Evolutionary conservation across 1,140 invertebrate genomes (phyloP).

Genomic region (Phortica variegata): DNA sequence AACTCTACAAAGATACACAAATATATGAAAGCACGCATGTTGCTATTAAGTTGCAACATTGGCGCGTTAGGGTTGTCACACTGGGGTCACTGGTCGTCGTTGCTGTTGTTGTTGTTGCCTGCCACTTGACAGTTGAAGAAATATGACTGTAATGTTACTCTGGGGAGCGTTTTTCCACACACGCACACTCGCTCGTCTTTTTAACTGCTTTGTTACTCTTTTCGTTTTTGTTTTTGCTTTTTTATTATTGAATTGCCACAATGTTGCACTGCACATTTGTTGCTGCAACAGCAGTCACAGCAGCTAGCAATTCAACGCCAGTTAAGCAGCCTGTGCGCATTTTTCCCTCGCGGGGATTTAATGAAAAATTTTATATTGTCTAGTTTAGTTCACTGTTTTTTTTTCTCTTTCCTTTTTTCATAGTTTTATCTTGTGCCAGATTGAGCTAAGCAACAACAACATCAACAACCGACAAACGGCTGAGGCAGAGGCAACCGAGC

Average conservation of each 20-base stretch:
- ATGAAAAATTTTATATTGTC: constrained; percentile 26
- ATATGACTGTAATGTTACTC: constrained; percentile 42
- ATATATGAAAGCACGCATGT: neutral
- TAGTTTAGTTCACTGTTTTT: constrained; percentile 19
- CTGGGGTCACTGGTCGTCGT: no score
- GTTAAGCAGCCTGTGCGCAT: constrained; percentile 20
- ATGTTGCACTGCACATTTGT: neutral
- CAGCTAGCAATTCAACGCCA: no score
- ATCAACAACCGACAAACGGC: no score
- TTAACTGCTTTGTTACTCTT: constrained; percentile 23
- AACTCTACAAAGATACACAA: neutral
- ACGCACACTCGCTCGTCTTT: no score
- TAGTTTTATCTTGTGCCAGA: neutral
- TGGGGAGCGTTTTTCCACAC: constrained; percentile 41
- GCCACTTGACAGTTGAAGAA: constrained; percentile 15
- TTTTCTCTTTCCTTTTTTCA: neutral
- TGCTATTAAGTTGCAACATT: neutral
- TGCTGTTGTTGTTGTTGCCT: no score
- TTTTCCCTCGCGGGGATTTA: constrained; percentile 37
- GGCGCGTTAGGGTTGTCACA: no score
- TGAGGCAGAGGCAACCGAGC: no score
- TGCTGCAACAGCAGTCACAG: neutral
- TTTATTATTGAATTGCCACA: constrained; percentile 1
- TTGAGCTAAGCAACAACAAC: neutral
- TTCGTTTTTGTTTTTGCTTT: neutral